Conservation (phyloP, 2,113 vertebrate genomes). For the Paraplagusia blochii region DNA sequence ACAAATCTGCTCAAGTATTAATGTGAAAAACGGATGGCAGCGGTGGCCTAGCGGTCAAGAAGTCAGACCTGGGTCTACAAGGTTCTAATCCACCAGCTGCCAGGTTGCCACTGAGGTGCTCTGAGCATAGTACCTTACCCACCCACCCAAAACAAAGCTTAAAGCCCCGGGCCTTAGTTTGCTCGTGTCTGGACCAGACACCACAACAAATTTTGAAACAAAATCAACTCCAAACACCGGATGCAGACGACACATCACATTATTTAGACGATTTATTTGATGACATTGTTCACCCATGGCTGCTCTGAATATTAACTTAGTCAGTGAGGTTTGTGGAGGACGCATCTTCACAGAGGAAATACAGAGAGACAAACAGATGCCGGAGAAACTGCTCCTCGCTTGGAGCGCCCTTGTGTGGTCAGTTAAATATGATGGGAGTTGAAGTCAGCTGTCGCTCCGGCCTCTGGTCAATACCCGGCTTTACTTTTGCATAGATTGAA, state of each 20-base stretch:
- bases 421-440: constrained; percentile 65
- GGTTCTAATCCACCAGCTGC: too few species aligned
- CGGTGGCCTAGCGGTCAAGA: too few species aligned
- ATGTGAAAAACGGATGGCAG: too few species aligned
- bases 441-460: constrained; percentile 69
- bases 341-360: constrained; percentile 7
- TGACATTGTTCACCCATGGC: constrained; percentile 31
- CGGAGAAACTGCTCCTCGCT: constrained; percentile 49
- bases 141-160: too few species aligned
- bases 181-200: too few species aligned
- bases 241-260: constrained; percentile 5
- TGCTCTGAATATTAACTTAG: constrained; percentile 37
- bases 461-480: constrained; percentile 46
- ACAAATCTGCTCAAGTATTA: too few species aligned
- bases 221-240: neutral
- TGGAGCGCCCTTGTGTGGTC: constrained; percentile 60
- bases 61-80: too few species aligned
- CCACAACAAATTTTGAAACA: too few species aligned
- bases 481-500: constrained; percentile 5
- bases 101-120: too few species aligned
- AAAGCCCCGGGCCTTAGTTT: too few species aligned
- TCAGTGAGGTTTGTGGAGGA: constrained; percentile 48
- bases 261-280: constrained; percentile 29
- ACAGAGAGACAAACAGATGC: constrained; percentile 26
- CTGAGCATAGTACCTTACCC: too few species aligned